These are phyloP conservation scores for Hypotaenidia philippensis DNA, from an alignment of 2,797 vertebrate species.

Conservation along the genomic window DNA sequence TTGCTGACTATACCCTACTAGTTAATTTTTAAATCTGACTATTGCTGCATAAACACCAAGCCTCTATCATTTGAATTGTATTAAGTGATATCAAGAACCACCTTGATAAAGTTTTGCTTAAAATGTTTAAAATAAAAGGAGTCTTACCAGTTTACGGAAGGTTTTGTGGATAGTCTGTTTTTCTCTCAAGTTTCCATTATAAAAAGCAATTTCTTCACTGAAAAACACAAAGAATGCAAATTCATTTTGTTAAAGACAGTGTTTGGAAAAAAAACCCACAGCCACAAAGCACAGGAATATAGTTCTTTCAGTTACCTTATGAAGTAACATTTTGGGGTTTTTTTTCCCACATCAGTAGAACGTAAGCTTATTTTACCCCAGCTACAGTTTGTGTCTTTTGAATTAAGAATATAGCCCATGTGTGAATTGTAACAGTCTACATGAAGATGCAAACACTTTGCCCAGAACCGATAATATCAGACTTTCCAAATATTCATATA, in stretches of 20 bases:
- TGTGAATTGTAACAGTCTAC: neutral
- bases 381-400: neutral
- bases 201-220: slow-evolving; percentile 99
- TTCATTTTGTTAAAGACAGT: neutral
- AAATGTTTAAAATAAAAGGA: neutral
- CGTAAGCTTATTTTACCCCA: neutral
- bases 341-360: neutral
- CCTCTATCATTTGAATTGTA: neutral
- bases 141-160: slow-evolving; percentile 93
- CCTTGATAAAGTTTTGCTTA: rapidly evolving
- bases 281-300: neutral
- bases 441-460: neutral
- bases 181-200: slow-evolving; percentile 94
- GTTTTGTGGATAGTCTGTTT: slow-evolving; percentile 92
- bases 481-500: neutral
- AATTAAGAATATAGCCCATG: neutral
- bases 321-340: neutral
- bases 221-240: neutral
- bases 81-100: neutral
- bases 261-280: neutral
- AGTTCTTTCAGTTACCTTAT: neutral
- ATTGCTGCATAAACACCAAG: neutral
- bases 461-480: neutral
- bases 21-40: neutral
- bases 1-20: neutral